Evolutionary conservation across 2,888 invertebrate species (phyloP).

Genomic region (Oxystoma pomonae): DNA sequence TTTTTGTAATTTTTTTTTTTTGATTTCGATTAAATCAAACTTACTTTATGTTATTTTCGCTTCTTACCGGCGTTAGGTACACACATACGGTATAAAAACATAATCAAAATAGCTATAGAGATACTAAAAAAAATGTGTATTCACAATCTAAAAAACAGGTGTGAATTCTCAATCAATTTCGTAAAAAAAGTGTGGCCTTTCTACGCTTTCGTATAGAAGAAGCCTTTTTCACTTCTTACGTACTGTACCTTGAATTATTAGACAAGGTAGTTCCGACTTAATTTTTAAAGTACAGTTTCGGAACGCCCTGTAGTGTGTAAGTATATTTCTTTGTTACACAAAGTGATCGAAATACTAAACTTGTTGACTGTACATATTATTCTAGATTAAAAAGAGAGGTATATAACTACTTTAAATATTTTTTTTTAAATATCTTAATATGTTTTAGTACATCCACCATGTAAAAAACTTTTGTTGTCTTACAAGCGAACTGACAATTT

Average conservation of each 20-base stretch:
- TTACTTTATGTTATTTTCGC: no score
- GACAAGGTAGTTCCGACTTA: neutral
- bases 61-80: no score
- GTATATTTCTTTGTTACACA: neutral
- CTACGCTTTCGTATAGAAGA: no score
- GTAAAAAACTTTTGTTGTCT: neutral
- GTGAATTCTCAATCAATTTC: no score
- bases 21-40: no score
- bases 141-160: no score
- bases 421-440: neutral
- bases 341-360: neutral
- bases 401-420: neutral
- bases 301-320: neutral
- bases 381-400: neutral
- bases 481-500: no score
- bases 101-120: no score
- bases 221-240: neutral
- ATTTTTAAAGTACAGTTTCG: neutral
- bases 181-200: no score
- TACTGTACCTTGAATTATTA: neutral
- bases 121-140: no score
- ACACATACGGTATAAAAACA: no score
- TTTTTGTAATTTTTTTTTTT: no score
- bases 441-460: neutral
- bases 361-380: constrained; percentile 1